phyloP scores from a whole-genome alignment of 1,140 invertebrate genomes.

The Tribolium castaneum region DNA sequence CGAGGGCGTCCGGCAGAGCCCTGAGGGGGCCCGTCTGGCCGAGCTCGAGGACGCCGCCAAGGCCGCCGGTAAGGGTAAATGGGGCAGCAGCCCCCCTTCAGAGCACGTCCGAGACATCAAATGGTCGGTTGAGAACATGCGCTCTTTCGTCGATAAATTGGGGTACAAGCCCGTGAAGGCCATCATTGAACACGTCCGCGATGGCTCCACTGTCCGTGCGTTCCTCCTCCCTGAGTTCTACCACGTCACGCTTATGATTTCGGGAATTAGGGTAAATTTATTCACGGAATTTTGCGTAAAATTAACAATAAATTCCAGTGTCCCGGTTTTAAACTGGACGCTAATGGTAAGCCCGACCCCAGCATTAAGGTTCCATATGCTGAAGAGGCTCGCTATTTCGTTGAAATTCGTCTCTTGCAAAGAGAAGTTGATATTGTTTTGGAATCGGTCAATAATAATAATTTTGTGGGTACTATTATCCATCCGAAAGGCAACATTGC shows the following conservation, averaged over 20 bases:
- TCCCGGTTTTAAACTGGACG: slow-evolving; percentile 79
- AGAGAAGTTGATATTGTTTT: slow-evolving; percentile 93
- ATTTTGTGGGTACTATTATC: slow-evolving; percentile 93
- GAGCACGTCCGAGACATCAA: slow-evolving; percentile 86
- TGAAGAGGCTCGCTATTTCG: slow-evolving; percentile 90
- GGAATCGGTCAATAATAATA: slow-evolving; percentile 92
- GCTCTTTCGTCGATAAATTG: slow-evolving; percentile 84
- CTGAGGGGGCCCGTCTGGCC: slow-evolving; percentile 76
- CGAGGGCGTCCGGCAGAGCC: slow-evolving; percentile 75
- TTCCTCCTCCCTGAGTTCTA: slow-evolving; percentile 90
- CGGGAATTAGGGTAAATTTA: slow-evolving; percentile 84
- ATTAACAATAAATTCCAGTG: slow-evolving; percentile 65
- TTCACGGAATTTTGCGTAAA: neutral
- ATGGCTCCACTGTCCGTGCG: slow-evolving; percentile 93
- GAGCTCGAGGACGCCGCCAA: slow-evolving; percentile 95
- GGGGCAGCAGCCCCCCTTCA: slow-evolving; percentile 68
- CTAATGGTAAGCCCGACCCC: slow-evolving; percentile 74
- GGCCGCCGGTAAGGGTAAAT: slow-evolving; percentile 87
- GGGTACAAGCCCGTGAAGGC: slow-evolving; percentile 84
- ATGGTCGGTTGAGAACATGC: slow-evolving; percentile 87
- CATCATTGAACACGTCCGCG: slow-evolving; percentile 94
- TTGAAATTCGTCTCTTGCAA: slow-evolving; percentile 91
- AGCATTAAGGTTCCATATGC: slow-evolving; percentile 71
- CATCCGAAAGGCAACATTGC: slow-evolving; percentile 97
- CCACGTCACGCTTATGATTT: slow-evolving; percentile 93